A percentile compares a stretch with the other conserved stretches of the same genome.
Evolutionary conservation across 2,888 invertebrate species (phyloP).

Genomic region (Drosophila prostipennis): DNA sequence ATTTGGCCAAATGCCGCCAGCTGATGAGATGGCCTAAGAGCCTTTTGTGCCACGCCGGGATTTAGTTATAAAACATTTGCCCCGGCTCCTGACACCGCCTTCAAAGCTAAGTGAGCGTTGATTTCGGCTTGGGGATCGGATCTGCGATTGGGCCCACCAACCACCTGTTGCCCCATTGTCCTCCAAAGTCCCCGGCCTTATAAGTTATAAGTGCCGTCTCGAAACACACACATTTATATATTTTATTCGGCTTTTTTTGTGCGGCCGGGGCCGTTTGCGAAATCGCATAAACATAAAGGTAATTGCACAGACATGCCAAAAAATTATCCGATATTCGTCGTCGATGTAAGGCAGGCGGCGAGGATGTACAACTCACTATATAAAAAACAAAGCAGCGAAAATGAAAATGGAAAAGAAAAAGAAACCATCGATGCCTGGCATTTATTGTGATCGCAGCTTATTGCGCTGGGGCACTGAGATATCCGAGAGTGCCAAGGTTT

Average conservation of each 20-base stretch:
- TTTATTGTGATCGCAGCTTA: slow-evolving; percentile 74
- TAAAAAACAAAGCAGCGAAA: slow-evolving; percentile 14
- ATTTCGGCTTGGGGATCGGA: slow-evolving; percentile 20
- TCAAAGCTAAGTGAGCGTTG: slow-evolving; percentile 59
- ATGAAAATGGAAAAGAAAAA: slow-evolving; percentile 4
- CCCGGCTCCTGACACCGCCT: slow-evolving; percentile 9
- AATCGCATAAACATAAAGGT: slow-evolving; percentile 78
- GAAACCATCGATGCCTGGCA: slow-evolving; percentile 73
- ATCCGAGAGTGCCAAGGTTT: slow-evolving; percentile 52
- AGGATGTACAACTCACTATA: slow-evolving; percentile 39
- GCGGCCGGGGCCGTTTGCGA: slow-evolving; percentile 43
- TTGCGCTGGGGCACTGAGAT: slow-evolving; percentile 41
- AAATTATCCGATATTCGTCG: slow-evolving; percentile 69
- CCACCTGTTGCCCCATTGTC: slow-evolving; percentile 72
- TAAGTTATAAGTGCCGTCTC: not conserved
- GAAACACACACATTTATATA: slow-evolving; percentile 13
- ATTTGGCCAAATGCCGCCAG: slow-evolving; percentile 75
- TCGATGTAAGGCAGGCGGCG: slow-evolving; percentile 36
- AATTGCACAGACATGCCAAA: slow-evolving; percentile 77
- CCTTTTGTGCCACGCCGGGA: slow-evolving; percentile 33
- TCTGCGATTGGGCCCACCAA: slow-evolving; percentile 52
- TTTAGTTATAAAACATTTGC: slow-evolving; percentile 67
- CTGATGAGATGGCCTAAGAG: slow-evolving; percentile 13
- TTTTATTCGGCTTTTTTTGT: slow-evolving; percentile 42
- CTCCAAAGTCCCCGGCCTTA: slow-evolving; percentile 28